These are phyloP conservation scores for Trogon surrucura DNA, from an alignment of 2,113 vertebrate genomes.

Conservation along the genomic window DNA sequence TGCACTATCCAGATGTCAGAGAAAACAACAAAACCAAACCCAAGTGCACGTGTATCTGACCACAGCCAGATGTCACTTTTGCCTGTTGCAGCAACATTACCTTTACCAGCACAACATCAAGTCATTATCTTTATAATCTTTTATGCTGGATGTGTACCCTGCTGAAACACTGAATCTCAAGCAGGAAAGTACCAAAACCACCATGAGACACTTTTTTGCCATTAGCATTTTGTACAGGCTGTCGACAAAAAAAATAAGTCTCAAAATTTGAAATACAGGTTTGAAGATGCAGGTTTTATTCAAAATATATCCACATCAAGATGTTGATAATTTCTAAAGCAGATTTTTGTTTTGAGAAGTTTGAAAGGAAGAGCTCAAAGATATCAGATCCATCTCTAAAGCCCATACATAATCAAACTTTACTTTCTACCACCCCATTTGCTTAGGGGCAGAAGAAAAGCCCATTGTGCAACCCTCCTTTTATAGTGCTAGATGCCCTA, in stretches of 20 bases:
- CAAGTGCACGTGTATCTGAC: neutral
- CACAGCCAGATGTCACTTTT: neutral
- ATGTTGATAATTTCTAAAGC: neutral
- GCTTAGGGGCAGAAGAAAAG: neutral
- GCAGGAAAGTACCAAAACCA: neutral
- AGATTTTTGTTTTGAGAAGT: neutral
- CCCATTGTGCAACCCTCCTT: neutral
- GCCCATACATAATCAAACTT: neutral
- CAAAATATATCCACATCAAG: neutral
- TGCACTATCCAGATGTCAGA: neutral
- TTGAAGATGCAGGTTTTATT: neutral
- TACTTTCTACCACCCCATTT: neutral
- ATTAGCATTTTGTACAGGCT: neutral
- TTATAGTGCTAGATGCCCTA: neutral
- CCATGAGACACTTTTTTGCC: neutral
- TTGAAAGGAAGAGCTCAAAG: neutral
- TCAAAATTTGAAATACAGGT: neutral
- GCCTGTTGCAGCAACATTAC: neutral
- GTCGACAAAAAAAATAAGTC: neutral
- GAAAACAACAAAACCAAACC: neutral
- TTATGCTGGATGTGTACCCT: neutral
- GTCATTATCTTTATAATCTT: neutral
- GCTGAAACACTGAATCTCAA: neutral
- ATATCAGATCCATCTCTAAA: neutral
- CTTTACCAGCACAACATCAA: neutral